Evolutionary conservation across 2,113 vertebrate species (phyloP).

Genomic region (Struthio camelus): DNA sequence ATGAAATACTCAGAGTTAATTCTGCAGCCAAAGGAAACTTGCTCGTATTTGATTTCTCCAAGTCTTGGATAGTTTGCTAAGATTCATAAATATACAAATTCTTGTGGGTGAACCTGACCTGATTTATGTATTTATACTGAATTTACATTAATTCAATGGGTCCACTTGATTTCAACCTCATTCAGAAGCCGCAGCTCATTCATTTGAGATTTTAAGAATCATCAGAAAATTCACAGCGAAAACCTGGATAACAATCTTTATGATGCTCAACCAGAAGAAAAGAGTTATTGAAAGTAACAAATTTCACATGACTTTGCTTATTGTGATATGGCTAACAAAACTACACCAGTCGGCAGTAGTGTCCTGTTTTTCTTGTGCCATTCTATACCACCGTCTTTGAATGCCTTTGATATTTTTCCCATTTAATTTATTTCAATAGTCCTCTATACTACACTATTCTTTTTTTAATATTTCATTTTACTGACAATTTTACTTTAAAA

Average conservation of each 20-base stretch:
- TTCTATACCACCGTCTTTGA: neutral
- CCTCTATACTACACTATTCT: neutral
- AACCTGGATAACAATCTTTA: neutral
- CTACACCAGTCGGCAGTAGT: neutral
- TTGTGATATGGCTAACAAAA: neutral
- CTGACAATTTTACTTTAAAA: neutral
- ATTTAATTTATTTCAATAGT: neutral
- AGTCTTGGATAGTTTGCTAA: neutral
- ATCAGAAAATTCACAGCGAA: neutral
- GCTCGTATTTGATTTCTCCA: neutral
- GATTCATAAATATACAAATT: neutral
- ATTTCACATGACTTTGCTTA: neutral
- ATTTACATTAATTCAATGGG: neutral
- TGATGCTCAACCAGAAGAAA: neutral
- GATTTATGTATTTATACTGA: neutral
- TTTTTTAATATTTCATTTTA: slow-evolving; percentile 1
- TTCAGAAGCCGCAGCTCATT: neutral
- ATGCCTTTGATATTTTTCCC: neutral
- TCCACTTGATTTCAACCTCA: neutral
- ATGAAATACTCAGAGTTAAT: neutral
- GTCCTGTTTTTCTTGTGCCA: neutral
- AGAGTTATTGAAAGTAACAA: neutral
- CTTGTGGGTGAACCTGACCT: neutral
- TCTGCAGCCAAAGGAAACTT: neutral
- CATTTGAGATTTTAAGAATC: neutral